phyloP scores from a whole-genome alignment of 2,797 vertebrate species.

The Gallinago solitaria region DNA sequence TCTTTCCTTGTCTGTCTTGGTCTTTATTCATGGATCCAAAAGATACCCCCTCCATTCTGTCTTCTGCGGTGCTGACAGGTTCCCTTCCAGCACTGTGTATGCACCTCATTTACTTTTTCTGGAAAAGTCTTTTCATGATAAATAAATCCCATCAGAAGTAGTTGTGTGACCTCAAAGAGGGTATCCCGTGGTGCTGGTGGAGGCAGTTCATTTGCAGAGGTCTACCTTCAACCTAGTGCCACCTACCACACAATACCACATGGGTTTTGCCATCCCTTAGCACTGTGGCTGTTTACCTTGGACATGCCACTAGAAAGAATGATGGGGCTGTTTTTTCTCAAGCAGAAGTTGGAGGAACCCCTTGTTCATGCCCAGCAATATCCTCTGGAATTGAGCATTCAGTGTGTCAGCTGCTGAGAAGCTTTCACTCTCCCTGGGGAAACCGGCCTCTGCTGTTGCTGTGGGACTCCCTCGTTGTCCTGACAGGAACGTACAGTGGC shows the following conservation, averaged over 20 bases:
- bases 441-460: not conserved
- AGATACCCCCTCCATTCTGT: not conserved
- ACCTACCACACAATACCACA: accelerated
- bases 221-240: not conserved
- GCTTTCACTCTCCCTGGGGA: not conserved
- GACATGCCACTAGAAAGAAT: not conserved
- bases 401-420: not conserved
- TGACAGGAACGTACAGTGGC: not conserved
- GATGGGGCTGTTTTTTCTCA: not conserved
- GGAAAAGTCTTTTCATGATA: not conserved
- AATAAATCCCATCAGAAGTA: not conserved
- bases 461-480: not conserved
- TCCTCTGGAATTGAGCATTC: not conserved
- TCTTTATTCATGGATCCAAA: not conserved
- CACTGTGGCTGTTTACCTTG: not conserved
- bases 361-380: not conserved
- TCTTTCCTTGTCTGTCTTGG: not conserved
- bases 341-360: not conserved
- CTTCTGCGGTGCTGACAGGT: not conserved
- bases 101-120: not conserved
- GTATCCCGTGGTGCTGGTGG: accelerated
- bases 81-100: not conserved
- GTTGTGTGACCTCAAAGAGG: not conserved
- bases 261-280: not conserved
- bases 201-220: not conserved